A percentile compares a stretch with the other conserved stretches of the same genome.
These are phyloP conservation scores for Trissolcus brochymenae DNA, from an alignment of 2,888 invertebrate genomes.

Conservation along the genomic window DNA sequence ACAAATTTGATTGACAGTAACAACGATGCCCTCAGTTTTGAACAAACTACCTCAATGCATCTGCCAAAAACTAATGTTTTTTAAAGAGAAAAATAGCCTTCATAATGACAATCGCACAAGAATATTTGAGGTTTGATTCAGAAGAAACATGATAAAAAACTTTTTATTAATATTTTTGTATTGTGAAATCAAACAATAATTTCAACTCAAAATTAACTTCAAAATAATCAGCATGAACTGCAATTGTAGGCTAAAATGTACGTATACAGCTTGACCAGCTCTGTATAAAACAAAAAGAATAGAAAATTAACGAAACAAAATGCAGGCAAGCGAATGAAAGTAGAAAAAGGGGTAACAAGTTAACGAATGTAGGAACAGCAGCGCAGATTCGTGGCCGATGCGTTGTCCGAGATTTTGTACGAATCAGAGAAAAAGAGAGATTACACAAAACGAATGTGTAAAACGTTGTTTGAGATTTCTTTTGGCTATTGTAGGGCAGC, in stretches of 20 bases:
- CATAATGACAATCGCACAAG: too few relatives aligned
- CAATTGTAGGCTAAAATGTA: conserved; percentile 48
- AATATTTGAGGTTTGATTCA: too few relatives aligned
- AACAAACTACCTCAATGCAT: conserved; percentile 32
- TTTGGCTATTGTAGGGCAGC: not conserved
- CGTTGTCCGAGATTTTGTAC: conserved; percentile 24
- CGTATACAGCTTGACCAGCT: conserved; percentile 24
- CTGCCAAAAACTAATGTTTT: conserved; percentile 21
- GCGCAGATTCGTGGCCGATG: conserved; percentile 18
- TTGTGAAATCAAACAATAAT: too few relatives aligned
- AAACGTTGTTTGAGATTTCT: too few relatives aligned
- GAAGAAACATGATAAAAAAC: too few relatives aligned
- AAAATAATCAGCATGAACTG: conserved; percentile 13
- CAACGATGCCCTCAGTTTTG: conserved; percentile 34
- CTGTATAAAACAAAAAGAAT: conserved; percentile 29
- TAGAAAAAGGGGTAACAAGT: conserved; percentile 29
- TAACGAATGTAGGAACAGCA: conserved; percentile 32
- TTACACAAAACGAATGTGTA: conserved; percentile 8
- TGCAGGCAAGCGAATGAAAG: conserved; percentile 15
- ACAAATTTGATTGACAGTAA: conserved; percentile 38
- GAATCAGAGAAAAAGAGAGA: conserved; percentile 9
- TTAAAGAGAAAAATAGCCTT: conserved; percentile 10
- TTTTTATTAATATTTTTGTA: too few relatives aligned
- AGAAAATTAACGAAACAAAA: conserved; percentile 22
- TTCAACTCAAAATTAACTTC: too few relatives aligned